Evolutionary conservation across 35 echinoderm and acorn worm genomes (phyloP).

Genomic region (Holothuria glaberrima): DNA sequence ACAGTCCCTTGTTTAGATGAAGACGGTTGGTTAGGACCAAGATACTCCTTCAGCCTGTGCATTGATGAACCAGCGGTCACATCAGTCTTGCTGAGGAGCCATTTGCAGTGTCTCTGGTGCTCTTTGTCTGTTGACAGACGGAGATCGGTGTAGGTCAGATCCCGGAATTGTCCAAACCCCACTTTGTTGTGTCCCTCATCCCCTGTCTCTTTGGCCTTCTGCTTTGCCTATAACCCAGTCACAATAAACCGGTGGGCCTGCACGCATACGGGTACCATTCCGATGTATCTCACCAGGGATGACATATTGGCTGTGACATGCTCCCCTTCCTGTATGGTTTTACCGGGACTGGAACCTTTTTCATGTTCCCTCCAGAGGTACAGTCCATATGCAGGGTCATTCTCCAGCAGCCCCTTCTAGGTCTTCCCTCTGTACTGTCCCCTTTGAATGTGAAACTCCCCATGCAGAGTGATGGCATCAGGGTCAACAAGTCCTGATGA

Average conservation of each 20-base stretch:
- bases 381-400: conserved; percentile 18
- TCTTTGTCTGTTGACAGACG: not conserved
- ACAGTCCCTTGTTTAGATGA: not conserved
- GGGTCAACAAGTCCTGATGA: not conserved
- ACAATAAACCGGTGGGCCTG: not conserved
- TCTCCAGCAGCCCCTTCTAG: conserved; percentile 9
- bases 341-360: not conserved
- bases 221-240: not conserved
- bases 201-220: conserved; percentile 2
- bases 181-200: conserved; percentile 1
- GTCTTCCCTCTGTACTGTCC: conserved; percentile 2
- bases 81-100: conserved; percentile 5
- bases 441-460: not conserved
- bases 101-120: conserved; percentile 30
- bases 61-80: conserved; percentile 14
- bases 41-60: conserved; percentile 2
- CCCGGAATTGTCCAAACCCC: not conserved
- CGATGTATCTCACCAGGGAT: too few species aligned
- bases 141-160: not conserved
- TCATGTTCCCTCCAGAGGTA: conserved; percentile 18
- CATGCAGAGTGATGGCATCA: conserved; percentile 19
- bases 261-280: too few species aligned
- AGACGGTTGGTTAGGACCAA: not conserved
- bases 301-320: conserved; percentile 11
- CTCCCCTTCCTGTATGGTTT: conserved; percentile 19